Conservation (phyloP, 1,140 invertebrate genomes). For the Meloidogyne chitwoodi region DNA sequence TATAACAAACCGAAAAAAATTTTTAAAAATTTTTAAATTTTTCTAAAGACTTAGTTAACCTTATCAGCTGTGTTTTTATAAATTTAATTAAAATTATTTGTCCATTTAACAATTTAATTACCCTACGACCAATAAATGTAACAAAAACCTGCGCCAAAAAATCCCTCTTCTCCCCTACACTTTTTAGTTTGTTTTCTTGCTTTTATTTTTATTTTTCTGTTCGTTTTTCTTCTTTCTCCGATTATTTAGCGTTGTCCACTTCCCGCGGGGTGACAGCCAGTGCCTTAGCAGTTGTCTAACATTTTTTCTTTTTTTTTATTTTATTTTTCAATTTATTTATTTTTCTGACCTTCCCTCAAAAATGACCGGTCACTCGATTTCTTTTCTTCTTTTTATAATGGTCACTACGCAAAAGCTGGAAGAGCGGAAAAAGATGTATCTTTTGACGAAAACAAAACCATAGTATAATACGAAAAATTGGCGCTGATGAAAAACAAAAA, state of each 20-base stretch:
- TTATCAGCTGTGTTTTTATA: too few species aligned
- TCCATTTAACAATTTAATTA: neutral
- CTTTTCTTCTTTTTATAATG: neutral
- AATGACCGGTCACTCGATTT: conserved; percentile 15
- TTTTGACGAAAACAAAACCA: conserved; percentile 11
- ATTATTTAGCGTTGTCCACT: conserved; percentile 13
- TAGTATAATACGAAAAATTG: neutral
- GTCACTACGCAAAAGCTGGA: neutral
- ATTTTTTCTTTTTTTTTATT: neutral
- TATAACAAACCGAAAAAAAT: too few species aligned
- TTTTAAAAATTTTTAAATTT: too few species aligned
- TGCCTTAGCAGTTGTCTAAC: conserved; percentile 5
- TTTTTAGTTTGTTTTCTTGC: neutral
- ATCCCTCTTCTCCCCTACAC: neutral
- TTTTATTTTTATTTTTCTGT: neutral
- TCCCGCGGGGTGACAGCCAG: conserved; percentile 19
- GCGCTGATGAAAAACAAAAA: neutral
- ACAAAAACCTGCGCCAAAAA: neutral
- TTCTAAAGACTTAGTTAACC: too few species aligned
- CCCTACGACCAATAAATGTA: too few species aligned
- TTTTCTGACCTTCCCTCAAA: neutral
- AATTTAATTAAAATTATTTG: too few species aligned
- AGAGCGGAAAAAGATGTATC: neutral
- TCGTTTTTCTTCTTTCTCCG: neutral
- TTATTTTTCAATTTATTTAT: neutral